A percentile compares a stretch with the other conserved stretches of the same genome.
Evolutionary conservation across 2,113 vertebrate species (phyloP).

Genomic region (Misgurnus anguillicaudatus): DNA sequence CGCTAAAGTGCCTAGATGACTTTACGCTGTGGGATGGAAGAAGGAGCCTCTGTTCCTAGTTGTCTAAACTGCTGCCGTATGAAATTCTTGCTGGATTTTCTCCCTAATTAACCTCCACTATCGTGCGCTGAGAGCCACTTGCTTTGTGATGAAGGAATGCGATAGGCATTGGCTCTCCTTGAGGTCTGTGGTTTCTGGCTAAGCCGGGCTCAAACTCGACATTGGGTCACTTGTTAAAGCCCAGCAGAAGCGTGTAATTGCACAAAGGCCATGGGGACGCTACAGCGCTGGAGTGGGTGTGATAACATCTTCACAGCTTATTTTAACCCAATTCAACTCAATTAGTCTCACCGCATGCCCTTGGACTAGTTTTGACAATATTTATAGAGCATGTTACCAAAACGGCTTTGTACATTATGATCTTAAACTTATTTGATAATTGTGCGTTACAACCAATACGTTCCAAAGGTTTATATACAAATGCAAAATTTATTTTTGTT

Average conservation of each 20-base stretch:
- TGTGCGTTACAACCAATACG: no score
- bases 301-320: constrained; percentile 57
- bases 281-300: not conserved
- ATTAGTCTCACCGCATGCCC: constrained; percentile 42
- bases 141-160: constrained; percentile 48
- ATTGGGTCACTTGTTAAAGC: constrained; percentile 50
- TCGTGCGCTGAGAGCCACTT: constrained; percentile 44
- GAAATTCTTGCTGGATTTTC: constrained; percentile 62
- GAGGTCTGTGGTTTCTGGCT: constrained; percentile 52
- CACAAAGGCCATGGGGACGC: constrained; percentile 23
- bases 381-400: not conserved
- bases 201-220: constrained; percentile 48
- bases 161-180: constrained; percentile 47
- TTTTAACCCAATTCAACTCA: constrained; percentile 43
- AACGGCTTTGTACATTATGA: constrained; percentile 2
- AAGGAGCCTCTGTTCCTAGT: constrained; percentile 58
- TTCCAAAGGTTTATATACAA: no score
- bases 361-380: not conserved
- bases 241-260: constrained; percentile 48
- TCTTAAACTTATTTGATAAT: not conserved
- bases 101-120: constrained; percentile 63
- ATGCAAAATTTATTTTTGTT: no score
- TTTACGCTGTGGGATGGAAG: constrained; percentile 53
- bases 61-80: constrained; percentile 49
- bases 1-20: constrained; percentile 44